Base-by-base conservation (phyloP, 2,888 invertebrate species). In the Nephrocerus scutellatus region DNA sequence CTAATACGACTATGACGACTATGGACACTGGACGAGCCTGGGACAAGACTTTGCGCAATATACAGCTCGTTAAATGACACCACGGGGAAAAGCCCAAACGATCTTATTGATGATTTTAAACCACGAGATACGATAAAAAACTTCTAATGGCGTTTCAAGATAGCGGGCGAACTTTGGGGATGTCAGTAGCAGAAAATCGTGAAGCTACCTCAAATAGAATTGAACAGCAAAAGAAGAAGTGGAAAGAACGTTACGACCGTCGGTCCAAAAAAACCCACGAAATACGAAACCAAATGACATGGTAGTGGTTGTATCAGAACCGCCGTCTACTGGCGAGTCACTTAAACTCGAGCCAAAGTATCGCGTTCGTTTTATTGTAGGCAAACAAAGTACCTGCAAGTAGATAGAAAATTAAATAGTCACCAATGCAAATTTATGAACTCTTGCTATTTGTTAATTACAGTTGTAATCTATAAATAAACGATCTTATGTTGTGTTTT, bases 161-260 rank as follows among this genome's bases (percentile, higher is more conserved):
- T 9, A 26, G 22, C 3, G 6, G n/a, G 21, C 8, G 4, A 10
- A 3, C 5, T 12, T n/a, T 10, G 6, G 8, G 13, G 3, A 29
- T 19, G 12, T 5, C 26, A 21, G 24, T 29, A 14, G 6, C 29
- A 15, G 10, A 5, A 1, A 36, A 43, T 12, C 29, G 39, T n/a
- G n/a, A 15, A 13, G n/a, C 13, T 6, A 35, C 42, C 2, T n/a
- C 26, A 1, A 19, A 30, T 1, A 28, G 21, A 12, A 43, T 43
- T 6, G 16, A 31, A 5, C 21, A 32, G 6, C 36, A 41, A 21
- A 34, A 34, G 7, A 3, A 16, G 6, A 29, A 23, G 10, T 41
- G 39, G 41, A 47, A 44, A 16, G 13, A 30, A 7, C 34, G 39
- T 6, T 47, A 41, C 6, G 46, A 44, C 32, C n/a, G 3, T 3